Percentiles rank a stretch among this genome's conserved stretches.
These are phyloP conservation scores for Stomorhina lunata DNA, from an alignment of 2,888 invertebrate species.

Conservation along the genomic window DNA sequence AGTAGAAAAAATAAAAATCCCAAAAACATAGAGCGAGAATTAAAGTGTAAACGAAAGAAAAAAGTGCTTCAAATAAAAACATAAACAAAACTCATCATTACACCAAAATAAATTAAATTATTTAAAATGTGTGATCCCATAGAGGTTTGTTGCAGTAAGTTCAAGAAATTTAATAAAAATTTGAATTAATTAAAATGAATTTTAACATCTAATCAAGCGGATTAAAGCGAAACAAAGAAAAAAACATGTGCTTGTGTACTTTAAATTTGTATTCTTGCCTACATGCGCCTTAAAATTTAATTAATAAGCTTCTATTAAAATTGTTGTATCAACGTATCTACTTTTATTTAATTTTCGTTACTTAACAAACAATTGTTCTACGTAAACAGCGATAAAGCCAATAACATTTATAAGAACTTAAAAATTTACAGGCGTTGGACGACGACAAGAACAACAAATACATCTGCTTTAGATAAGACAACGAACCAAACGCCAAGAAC, in stretches of 20 bases:
- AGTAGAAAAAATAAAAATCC: constrained; percentile 42
- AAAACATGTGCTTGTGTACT: constrained; percentile 32
- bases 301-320: not conserved
- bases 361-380: not conserved
- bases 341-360: not conserved
- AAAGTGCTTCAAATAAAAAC: constrained; percentile 41
- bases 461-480: constrained; percentile 12
- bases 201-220: not conserved
- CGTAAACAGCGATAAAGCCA: constrained; percentile 2
- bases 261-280: not conserved
- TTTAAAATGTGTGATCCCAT: constrained; percentile 62
- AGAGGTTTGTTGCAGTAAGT: constrained; percentile 67
- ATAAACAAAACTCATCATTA: constrained; percentile 50
- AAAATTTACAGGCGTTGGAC: constrained; percentile 3
- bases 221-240: not conserved
- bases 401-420: not conserved
- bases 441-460: too few species aligned
- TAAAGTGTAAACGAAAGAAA: constrained; percentile 20
- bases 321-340: not conserved
- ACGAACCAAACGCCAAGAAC: too few species aligned
- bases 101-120: constrained; percentile 15
- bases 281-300: not conserved
- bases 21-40: constrained; percentile 14
- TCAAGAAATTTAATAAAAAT: not conserved
- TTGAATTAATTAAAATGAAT: not conserved